Base-by-base conservation (phyloP, 2,113 vertebrate genomes). In the Actinemys pallida region DNA sequence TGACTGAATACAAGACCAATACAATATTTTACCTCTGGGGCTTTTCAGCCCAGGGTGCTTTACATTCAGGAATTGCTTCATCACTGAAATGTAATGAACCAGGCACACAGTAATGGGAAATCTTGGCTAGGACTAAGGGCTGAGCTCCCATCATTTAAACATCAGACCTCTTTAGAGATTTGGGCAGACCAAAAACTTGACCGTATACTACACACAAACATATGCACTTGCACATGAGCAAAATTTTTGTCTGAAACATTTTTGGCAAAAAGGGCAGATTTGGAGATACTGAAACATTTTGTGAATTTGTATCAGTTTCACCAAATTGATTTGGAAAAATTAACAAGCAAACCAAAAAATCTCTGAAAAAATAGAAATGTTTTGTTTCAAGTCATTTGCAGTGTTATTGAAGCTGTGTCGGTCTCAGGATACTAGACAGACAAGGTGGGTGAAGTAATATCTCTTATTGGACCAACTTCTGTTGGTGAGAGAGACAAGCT, bases 21-120 rank as follows among this genome's bases (percentile, higher is more conserved):
- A 88, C 89, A 95, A 94, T 92, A 96, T 86, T 79, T 69, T 85
- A 9, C 87, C 92, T 95, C 93, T 84, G n/a, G 86, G 62, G 19
- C 7, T 84, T 96, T 94, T 97, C 52, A 89, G 88, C 83, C 27
- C 92, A 50, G 92, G 80, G 10, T 47, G 49, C 29, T 93, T 91
- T 86, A 52, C 35, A 75, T 47, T 81, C 47, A 86, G 62, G 24
- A 89, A 47, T 79, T 53, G 1, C 17, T 88, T 88, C 86, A 39
- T 29, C 5, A 8, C 14, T 72, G 65, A 81, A 88, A 59, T 3
- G 14, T 47, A 80, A 2, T 49, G 57, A 93, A 65, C 16, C 29
- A 83, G 13, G 42, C 93, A 4, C 54, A 89, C 8, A 92, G 4
- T 65, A 65, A 39, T 89, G 76, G 24, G 84, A 50, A 94, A 2